phyloP scores from a whole-genome alignment of 2,797 vertebrate genomes.

The Sarcophilus harrisii region DNA sequence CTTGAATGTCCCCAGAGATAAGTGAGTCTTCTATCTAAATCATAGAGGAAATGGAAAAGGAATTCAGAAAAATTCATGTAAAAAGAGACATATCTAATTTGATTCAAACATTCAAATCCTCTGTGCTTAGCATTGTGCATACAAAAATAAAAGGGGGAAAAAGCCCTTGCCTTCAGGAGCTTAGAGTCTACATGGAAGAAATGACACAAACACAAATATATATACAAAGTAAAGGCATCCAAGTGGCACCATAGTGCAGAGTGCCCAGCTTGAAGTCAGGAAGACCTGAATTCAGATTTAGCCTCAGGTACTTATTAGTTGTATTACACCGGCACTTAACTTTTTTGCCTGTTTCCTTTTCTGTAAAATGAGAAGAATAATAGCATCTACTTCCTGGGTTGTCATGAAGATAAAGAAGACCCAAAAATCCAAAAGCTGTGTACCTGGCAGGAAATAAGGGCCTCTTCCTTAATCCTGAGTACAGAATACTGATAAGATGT shows the following conservation, averaged over 20 bases:
- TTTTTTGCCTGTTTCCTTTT: not conserved
- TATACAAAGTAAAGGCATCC: not conserved
- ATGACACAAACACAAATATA: not conserved
- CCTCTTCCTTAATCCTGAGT: not conserved
- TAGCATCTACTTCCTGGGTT: not conserved
- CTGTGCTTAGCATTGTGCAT: not conserved
- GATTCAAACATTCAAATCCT: not conserved
- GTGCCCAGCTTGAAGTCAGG: not conserved
- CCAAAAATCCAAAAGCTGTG: not conserved
- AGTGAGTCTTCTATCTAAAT: not conserved
- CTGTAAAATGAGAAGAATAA: not conserved
- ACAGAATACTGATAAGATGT: not conserved
- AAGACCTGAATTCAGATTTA: not conserved
- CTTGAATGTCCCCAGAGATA: not conserved
- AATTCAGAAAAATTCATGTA: not conserved
- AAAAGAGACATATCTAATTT: not conserved
- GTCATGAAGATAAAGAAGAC: not conserved
- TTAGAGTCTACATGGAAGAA: not conserved
- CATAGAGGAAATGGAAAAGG: not conserved
- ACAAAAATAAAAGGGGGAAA: not conserved
- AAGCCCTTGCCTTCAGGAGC: not conserved
- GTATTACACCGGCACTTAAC: not conserved
- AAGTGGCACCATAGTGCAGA: not conserved
- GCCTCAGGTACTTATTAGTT: not conserved
- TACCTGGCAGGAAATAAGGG: not conserved